These are phyloP conservation scores for Heteromyza rotundicornis DNA, from an alignment of 2,888 invertebrate genomes.

Conservation along the genomic window DNA sequence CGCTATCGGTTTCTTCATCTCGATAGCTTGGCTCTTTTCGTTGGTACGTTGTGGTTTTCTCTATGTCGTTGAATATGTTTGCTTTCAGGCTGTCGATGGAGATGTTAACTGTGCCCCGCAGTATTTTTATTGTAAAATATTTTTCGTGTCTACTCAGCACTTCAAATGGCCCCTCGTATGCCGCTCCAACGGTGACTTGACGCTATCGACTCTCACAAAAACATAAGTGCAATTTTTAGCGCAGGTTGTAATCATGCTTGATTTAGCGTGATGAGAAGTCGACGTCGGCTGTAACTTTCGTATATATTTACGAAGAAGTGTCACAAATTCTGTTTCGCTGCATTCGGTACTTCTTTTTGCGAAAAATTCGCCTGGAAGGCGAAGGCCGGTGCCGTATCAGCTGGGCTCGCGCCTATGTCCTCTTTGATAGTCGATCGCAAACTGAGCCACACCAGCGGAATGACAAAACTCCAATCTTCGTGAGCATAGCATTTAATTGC, in stretches of 20 bases:
- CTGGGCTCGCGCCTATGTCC: neutral
- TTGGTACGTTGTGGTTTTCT: too few relatives aligned
- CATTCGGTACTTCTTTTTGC: neutral
- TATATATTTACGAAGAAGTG: neutral
- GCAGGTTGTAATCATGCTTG: neutral
- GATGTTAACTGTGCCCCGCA: neutral
- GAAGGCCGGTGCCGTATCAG: neutral
- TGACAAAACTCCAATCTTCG: neutral
- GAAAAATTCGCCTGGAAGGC: neutral
- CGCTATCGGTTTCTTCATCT: too few relatives aligned
- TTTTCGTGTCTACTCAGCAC: too few relatives aligned
- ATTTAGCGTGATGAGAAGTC: neutral
- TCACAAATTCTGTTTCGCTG: neutral
- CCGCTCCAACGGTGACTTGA: neutral
- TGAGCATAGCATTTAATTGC: neutral
- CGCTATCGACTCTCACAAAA: neutral
- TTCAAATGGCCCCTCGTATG: conserved; percentile 17
- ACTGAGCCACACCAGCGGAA: neutral
- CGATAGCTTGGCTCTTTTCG: too few relatives aligned
- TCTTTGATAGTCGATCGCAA: neutral
- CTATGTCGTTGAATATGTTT: neutral
- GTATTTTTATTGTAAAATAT: too few relatives aligned
- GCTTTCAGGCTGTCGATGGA: neutral
- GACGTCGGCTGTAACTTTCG: neutral
- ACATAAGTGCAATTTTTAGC: neutral